Conservation (phyloP, 2,797 vertebrate species). For the Scolopax rusticola region DNA sequence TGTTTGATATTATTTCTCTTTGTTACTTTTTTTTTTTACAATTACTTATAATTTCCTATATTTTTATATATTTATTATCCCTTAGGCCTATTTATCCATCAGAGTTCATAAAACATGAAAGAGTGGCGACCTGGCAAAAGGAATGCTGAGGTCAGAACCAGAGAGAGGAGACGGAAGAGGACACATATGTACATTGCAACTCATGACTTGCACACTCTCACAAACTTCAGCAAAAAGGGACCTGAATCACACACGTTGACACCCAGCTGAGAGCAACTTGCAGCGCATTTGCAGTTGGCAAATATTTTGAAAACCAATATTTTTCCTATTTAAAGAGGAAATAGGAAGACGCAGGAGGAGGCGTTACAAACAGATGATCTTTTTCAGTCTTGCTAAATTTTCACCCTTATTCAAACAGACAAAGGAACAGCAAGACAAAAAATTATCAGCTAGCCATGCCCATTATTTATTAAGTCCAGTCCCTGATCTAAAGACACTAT, state of each 20-base stretch:
- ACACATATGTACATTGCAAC: accelerated
- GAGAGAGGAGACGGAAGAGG: not conserved
- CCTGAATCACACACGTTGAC: accelerated
- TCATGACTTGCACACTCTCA: not conserved
- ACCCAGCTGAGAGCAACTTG: not conserved
- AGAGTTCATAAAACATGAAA: not conserved
- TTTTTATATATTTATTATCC: not conserved
- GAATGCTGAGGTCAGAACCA: not conserved
- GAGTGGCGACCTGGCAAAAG: not conserved
- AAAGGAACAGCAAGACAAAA: not conserved
- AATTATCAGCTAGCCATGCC: not conserved
- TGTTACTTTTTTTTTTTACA: not conserved
- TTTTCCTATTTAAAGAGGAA: not conserved
- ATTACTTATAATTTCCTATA: not conserved
- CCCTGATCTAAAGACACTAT: not conserved
- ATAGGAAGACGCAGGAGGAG: not conserved
- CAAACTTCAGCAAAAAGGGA: not conserved
- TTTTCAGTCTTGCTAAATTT: not conserved
- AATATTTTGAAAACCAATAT: not conserved
- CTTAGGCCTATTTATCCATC: not conserved
- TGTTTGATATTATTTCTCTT: not conserved
- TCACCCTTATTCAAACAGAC: not conserved
- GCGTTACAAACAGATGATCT: not conserved
- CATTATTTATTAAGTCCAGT: not conserved
- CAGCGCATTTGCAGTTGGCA: not conserved